Evolutionary conservation across 2,113 vertebrate genomes (phyloP).

Genomic region (Xenopus laevis): DNA sequence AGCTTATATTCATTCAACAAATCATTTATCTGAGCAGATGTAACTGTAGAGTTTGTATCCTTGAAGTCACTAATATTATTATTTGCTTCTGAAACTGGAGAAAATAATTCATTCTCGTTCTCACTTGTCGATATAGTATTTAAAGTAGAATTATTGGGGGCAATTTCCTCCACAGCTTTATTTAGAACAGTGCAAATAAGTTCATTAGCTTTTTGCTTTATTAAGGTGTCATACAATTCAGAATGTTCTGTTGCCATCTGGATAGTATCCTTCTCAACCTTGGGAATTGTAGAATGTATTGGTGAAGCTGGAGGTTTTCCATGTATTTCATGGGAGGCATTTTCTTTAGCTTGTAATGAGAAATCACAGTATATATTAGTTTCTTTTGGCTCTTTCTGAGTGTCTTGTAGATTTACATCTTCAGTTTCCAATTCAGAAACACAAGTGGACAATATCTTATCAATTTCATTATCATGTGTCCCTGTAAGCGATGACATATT

Average conservation of each 20-base stretch:
- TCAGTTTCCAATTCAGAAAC: constrained; percentile 4
- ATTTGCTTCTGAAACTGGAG: not conserved
- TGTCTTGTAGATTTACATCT: not conserved
- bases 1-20: not conserved
- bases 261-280: too few species aligned
- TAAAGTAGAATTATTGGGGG: constrained; percentile 24
- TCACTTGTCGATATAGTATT: too few species aligned
- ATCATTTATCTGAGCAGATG: not conserved
- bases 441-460: constrained; percentile 1
- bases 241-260: too few species aligned
- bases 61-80: not conserved
- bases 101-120: too few species aligned
- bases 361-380: not conserved
- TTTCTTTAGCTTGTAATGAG: constrained; percentile 7
- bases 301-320: not conserved
- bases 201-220: constrained; percentile 53
- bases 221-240: not conserved
- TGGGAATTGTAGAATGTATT: not conserved
- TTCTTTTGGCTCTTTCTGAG: not conserved
- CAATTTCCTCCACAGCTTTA: constrained; percentile 56
- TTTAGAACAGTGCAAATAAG: constrained; percentile 55
- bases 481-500: not conserved
- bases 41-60: not conserved
- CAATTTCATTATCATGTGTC: not conserved
- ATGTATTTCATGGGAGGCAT: not conserved